A percentile compares a stretch with the other conserved stretches of the same genome.
These are phyloP conservation scores for Atherix ibis DNA, from an alignment of 2,888 invertebrate genomes.

Conservation along the genomic window DNA sequence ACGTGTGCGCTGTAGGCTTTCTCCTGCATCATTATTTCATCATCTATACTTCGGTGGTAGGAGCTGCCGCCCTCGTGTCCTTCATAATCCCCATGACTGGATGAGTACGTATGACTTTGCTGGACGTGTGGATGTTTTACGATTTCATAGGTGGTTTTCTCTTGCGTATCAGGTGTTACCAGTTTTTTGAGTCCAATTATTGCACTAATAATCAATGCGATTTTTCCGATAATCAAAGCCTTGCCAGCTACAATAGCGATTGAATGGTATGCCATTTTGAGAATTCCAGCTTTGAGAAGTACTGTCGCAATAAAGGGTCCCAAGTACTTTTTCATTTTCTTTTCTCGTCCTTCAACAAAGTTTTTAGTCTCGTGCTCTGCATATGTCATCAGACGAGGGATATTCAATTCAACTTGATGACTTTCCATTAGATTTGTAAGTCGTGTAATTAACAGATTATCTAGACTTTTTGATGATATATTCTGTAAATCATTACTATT, in stretches of 20 bases:
- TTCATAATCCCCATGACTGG: slow-evolving; percentile 46
- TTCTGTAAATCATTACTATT: slow-evolving; percentile 43
- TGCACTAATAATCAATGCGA: slow-evolving; percentile 61
- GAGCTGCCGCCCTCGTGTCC: slow-evolving; percentile 39
- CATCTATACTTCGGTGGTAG: slow-evolving; percentile 41
- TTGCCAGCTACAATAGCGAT: slow-evolving; percentile 65
- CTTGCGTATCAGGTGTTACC: slow-evolving; percentile 49
- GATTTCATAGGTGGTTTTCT: slow-evolving; percentile 72
- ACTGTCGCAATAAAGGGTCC: slow-evolving; percentile 52
- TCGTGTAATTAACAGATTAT: slow-evolving; percentile 40
- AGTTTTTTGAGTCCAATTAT: slow-evolving; percentile 69
- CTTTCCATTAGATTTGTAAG: slow-evolving; percentile 42
- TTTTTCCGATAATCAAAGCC: slow-evolving; percentile 67
- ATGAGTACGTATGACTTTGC: slow-evolving; percentile 59
- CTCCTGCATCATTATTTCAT: slow-evolving; percentile 45
- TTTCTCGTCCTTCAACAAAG: slow-evolving; percentile 37
- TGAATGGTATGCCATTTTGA: slow-evolving; percentile 58
- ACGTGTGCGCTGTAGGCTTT: slow-evolving; percentile 43
- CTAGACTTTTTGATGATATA: slow-evolving; percentile 42
- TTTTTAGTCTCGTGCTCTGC: slow-evolving; percentile 32
- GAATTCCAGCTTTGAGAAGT: slow-evolving; percentile 53
- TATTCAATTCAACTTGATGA: slow-evolving; percentile 39
- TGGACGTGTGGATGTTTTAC: slow-evolving; percentile 73
- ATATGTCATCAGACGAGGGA: slow-evolving; percentile 34
- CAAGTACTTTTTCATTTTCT: slow-evolving; percentile 45